A percentile compares a stretch with the other conserved stretches of the same genome.
These are phyloP conservation scores for Synanceia verrucosa DNA, from an alignment of 2,797 vertebrate genomes.

Conservation along the genomic window DNA sequence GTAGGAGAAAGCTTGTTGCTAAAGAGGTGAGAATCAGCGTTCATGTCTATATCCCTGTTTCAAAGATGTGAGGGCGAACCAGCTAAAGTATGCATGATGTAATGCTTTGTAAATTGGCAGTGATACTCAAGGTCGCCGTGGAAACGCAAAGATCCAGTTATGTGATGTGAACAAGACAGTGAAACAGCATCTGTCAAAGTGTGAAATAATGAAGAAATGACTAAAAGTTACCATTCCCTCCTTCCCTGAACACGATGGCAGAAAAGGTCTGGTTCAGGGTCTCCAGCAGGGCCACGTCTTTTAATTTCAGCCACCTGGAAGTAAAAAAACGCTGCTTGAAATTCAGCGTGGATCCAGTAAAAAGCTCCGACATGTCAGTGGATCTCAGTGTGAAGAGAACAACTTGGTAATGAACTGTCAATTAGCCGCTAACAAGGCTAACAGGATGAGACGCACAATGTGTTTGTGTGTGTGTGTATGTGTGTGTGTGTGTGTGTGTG, in stretches of 20 bases:
- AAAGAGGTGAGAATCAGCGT: no score
- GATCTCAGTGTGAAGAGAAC: slow-evolving; percentile 35
- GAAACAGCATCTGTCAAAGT: no score
- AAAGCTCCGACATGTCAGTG: slow-evolving; percentile 33
- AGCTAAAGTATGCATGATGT: no score
- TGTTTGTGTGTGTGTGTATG: not conserved
- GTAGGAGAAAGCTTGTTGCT: not conserved
- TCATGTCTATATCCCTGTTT: no score
- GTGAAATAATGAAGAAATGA: not conserved
- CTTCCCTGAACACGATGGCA: not conserved
- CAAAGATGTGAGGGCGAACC: no score
- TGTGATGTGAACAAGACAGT: no score
- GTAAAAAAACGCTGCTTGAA: slow-evolving; percentile 26
- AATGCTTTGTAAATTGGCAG: no score
- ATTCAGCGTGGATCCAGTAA: slow-evolving; percentile 7
- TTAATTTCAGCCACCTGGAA: not conserved
- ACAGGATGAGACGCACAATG: slow-evolving; percentile 33
- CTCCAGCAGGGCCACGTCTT: not conserved
- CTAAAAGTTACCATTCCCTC: not conserved
- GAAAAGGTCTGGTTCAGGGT: not conserved
- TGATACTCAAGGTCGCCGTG: no score
- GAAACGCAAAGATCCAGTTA: no score
- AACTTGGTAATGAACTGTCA: slow-evolving; percentile 71
- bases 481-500: slow-evolving; percentile 11
- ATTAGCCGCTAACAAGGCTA: slow-evolving; percentile 63